Base-by-base conservation (phyloP, 2,797 vertebrate species). In the Kryptopterus vitreolus region DNA sequence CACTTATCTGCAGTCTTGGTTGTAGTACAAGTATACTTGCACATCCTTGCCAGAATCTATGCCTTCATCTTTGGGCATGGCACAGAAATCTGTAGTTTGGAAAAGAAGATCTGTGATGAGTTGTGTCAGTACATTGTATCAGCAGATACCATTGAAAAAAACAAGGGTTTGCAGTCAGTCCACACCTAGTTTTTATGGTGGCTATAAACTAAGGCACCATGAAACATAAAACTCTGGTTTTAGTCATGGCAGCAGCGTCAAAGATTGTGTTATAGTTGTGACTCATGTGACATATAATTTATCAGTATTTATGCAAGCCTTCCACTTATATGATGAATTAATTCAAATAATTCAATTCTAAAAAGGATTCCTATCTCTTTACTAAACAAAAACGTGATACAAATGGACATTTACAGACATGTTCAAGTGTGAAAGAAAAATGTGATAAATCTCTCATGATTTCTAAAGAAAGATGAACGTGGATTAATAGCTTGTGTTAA, bases 161-260 rank as follows among this genome's bases (percentile, higher is more conserved):
- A n/a, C n/a, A 70, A n/a, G 18, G 18, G 53, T 33, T 81, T 85
- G 50, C 76, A 84, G 62, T 81, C 69, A 31, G 76, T 58, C 89
- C 82, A 91, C 91, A 87, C 93, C 93, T 88, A 91, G 33, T 85
- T 89, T 94, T 92, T 93, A 93, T 88, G 81, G 77, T 35, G 22
- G 86, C 85, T 86, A 86, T 93, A 92, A 94, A 91, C 84, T 46
- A 15, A 50, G 26, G 26, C 16, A 29, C 33, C 74, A 81, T 48
- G 58, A 50, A 80, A 55, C 68, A 31, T 46, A 16, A 71, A 74
- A 74, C 35, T 66, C 31, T 74, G 43, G 33, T 52, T 52, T 43
- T 68, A 22, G 55, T 61, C 38, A 59, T 26, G 31, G 57, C 46
- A 65, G 15, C 52, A 48, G 22, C n/a, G 5, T 65, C 24, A 8